phyloP scores from a whole-genome alignment of 2,113 vertebrate species.

The Corydoras maculifer region DNA sequence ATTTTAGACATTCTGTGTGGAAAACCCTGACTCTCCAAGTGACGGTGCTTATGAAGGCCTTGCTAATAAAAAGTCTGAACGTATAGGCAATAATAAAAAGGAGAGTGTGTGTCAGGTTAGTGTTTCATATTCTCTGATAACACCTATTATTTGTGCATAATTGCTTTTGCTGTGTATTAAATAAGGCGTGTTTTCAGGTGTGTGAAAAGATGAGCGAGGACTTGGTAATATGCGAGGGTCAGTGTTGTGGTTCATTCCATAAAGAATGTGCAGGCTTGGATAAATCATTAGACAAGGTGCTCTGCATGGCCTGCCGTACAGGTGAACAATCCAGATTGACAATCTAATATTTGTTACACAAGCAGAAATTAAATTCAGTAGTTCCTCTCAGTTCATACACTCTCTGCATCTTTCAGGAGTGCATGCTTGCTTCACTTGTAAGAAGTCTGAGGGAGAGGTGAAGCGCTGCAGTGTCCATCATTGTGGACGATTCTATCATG shows the following conservation, averaged over 20 bases:
- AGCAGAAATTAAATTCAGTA: background rate
- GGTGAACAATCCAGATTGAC: conserved; percentile 62
- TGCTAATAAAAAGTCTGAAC: conserved; percentile 78
- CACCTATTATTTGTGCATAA: background rate
- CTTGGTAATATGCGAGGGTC: conserved; percentile 84
- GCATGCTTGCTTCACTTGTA: conserved; percentile 87
- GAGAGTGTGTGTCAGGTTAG: conserved; percentile 88
- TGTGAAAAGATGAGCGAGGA: conserved; percentile 85
- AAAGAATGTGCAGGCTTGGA: conserved; percentile 77
- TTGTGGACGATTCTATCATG: conserved; percentile 94
- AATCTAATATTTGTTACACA: background rate
- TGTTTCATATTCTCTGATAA: background rate
- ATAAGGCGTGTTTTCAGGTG: conserved; percentile 56
- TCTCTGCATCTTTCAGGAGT: conserved; percentile 60
- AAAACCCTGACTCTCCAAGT: conserved; percentile 81
- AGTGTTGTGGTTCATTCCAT: conserved; percentile 87
- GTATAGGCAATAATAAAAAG: conserved; percentile 71
- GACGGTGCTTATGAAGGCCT: conserved; percentile 84
- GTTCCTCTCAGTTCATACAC: background rate
- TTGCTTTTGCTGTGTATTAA: background rate
- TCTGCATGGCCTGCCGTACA: conserved; percentile 81
- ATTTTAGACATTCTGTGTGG: conserved; percentile 76
- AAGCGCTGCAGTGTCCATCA: conserved; percentile 83
- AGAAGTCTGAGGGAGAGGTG: conserved; percentile 73
- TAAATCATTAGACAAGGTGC: conserved; percentile 73